Conservation (phyloP, 2,113 vertebrate species). For the Ovibos moschatus region DNA sequence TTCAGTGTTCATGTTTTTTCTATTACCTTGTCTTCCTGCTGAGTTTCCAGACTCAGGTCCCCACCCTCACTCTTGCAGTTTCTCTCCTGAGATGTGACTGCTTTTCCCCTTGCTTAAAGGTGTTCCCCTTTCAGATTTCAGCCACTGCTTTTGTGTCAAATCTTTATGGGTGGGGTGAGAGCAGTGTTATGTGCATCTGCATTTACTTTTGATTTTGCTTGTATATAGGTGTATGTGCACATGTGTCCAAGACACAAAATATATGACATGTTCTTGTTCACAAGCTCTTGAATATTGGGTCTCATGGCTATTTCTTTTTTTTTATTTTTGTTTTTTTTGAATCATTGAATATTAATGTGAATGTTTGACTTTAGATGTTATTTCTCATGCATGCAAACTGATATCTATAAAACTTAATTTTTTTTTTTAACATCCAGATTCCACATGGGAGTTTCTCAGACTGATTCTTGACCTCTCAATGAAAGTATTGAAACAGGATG, state of each 20-base stretch:
- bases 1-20: not conserved
- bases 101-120: not conserved
- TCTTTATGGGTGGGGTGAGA: not conserved
- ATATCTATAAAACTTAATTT: not conserved
- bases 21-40: not conserved
- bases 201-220: not conserved
- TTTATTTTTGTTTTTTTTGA: not conserved
- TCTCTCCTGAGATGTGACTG: not conserved
- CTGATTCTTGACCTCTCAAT: slow-evolving; percentile 98
- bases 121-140: not conserved
- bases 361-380: not conserved
- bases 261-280: not conserved
- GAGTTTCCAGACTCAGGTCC: not conserved
- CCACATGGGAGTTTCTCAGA: slow-evolving; percentile 96
- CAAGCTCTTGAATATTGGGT: not conserved
- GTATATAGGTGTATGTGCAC: not conserved
- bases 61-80: not conserved
- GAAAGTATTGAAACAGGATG: slow-evolving; percentile 93
- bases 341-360: not conserved
- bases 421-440: slow-evolving; percentile 84
- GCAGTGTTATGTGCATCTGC: not conserved
- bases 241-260: not conserved
- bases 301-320: not conserved
- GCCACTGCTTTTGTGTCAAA: not conserved
- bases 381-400: not conserved